Evolutionary conservation across 2,113 vertebrate genomes (phyloP).

Genomic region (Aleadryas rufinucha): DNA sequence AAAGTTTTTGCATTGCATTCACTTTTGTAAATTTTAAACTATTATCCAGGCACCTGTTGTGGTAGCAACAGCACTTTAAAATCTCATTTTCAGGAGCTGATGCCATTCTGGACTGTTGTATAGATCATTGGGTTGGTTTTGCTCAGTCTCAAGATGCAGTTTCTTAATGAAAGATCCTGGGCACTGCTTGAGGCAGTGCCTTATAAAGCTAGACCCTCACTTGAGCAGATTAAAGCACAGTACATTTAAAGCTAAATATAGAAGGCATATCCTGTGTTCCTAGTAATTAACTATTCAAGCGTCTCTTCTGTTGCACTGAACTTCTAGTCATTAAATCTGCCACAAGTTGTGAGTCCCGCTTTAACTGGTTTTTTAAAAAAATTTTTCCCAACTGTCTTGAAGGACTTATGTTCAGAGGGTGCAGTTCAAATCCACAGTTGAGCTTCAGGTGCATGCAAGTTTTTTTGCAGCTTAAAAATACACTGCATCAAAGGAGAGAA

Average conservation of each 20-base stretch:
- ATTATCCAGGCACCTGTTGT: not conserved
- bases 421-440: not conserved
- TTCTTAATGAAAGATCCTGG: not conserved
- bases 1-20: not conserved
- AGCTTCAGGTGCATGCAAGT: not conserved
- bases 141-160: not conserved
- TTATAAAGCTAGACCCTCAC: conserved; percentile 66
- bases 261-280: conserved; percentile 44
- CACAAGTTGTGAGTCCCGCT: not conserved
- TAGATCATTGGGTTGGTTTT: not conserved
- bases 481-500: not conserved
- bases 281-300: conserved; percentile 58
- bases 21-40: not conserved
- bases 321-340: not conserved
- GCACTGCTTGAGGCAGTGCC: conserved; percentile 2
- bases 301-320: not conserved
- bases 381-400: not conserved
- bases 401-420: not conserved
- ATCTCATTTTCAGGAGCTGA: not conserved
- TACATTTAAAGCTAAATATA: conserved; percentile 70
- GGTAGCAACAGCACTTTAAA: not conserved
- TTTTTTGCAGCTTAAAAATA: not conserved
- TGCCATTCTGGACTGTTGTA: not conserved
- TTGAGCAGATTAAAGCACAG: conserved; percentile 43
- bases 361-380: not conserved